Evolutionary conservation across 2,888 invertebrate genomes (phyloP).

Genomic region (Drosophila eohydei): DNA sequence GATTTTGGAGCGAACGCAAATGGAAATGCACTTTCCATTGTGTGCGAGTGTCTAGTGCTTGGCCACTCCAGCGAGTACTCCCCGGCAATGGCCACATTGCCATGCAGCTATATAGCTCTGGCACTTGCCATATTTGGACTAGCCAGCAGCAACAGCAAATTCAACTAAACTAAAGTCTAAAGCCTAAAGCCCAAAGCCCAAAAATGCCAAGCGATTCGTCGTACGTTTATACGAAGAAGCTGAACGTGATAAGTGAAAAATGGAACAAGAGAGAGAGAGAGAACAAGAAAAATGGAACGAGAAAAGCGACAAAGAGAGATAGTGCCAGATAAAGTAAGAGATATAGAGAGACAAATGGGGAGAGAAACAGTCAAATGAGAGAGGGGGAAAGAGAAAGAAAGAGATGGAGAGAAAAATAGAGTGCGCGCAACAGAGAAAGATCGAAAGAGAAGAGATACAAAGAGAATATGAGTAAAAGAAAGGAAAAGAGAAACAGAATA

Average conservation of each 20-base stretch:
- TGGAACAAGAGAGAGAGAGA: too few species aligned
- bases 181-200: constrained; percentile 8
- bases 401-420: too few species aligned
- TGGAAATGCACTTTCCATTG: constrained; percentile 80
- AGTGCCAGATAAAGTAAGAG: neutral
- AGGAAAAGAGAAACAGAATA: too few species aligned
- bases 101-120: constrained; percentile 6
- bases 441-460: too few species aligned
- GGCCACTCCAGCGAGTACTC: constrained; percentile 57
- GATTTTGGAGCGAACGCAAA: constrained; percentile 43
- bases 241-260: constrained; percentile 8
- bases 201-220: constrained; percentile 2
- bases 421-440: too few species aligned
- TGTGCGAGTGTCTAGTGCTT: constrained; percentile 75
- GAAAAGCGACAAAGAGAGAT: neutral
- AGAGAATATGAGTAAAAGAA: too few species aligned
- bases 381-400: neutral
- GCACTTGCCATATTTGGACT: constrained; percentile 75
- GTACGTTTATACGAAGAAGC: constrained; percentile 33
- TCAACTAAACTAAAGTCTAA: constrained; percentile 26
- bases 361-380: neutral
- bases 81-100: constrained; percentile 10
- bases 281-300: neutral
- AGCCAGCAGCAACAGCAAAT: constrained; percentile 21
- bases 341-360: neutral